These are phyloP conservation scores for Paguma larvata DNA, from an alignment of 2,797 vertebrate species.

Conservation along the genomic window DNA sequence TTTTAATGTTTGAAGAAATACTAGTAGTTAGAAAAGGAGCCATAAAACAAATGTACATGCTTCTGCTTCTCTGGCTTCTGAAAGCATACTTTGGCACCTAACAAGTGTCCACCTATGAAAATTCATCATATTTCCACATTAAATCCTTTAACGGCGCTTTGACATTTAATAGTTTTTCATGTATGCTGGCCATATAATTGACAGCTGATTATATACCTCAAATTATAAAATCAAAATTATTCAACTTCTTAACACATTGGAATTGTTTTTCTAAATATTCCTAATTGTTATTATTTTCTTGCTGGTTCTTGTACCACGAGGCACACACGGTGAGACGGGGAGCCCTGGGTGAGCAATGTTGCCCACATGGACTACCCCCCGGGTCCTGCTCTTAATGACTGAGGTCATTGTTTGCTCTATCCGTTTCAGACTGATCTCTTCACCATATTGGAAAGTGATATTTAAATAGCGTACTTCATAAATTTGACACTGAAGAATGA, in stretches of 20 bases:
- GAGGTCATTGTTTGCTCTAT: neutral
- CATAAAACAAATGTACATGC: neutral
- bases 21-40: neutral
- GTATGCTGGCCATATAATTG: slow-evolving; percentile 66
- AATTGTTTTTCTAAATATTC: neutral
- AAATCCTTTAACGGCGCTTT: neutral
- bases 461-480: neutral
- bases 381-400: neutral
- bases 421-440: neutral
- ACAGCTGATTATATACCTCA: slow-evolving; percentile 53
- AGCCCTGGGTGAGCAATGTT: neutral
- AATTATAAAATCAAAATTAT: slow-evolving; percentile 21
- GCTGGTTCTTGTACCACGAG: neutral
- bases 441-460: neutral
- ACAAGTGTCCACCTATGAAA: neutral
- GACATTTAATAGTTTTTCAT: slow-evolving; percentile 76
- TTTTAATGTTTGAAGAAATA: neutral
- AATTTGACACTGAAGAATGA: neutral
- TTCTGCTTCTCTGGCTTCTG: neutral
- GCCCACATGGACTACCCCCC: neutral
- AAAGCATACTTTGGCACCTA: neutral
- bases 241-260: neutral
- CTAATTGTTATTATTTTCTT: neutral
- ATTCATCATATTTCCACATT: neutral
- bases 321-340: neutral